Base-by-base conservation (phyloP, 2,888 invertebrate species). In the Anthophora plumipes region DNA sequence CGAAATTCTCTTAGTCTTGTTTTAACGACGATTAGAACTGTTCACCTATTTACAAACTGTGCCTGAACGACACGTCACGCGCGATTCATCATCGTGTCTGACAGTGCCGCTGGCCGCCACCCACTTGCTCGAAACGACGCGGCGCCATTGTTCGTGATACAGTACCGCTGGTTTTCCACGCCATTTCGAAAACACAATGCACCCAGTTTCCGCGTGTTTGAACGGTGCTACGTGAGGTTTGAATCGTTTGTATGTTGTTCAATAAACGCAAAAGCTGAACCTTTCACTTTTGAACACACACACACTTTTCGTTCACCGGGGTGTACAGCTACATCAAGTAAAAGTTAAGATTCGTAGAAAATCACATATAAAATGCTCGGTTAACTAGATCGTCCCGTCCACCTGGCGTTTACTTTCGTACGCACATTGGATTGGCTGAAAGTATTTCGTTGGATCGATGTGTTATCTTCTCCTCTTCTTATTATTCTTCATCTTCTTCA, bases 141-240 rank as follows among this genome's bases (percentile, higher is more conserved):
- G 80, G 83, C 78, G 66, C n/a, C 68, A 86, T 86, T 88, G 82
- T 80, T 77, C 72, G 67, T 9, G 50, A 3, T 59, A 12, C 39
- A 17, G 37, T 14, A 31, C 11, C 48, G 17, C 11, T 43, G 84
- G 85, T 87, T 83, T 83, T 79, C 79, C 84, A 84, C 80, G 84
- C 87, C 89, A 90, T 90, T 90, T 91, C 83, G 88, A 89, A 86
- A 89, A 85, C 81, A 89, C 89, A 89, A 88, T 87, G 84, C 79
- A 69, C 52, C 73, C n/a, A n/a, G 69, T 81, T 80, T 73, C 70
- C 25, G 70, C 41, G 41, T 41, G n/a, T 61, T 60, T 55, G 55
- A 68, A 41, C 7, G n/a, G 12, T 46, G 41, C 17, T 9, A 43
- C 14, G 22, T 17, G 74, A 77, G 68, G 74, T 86, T 88, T 82